Percentiles rank a stretch among this genome's conserved stretches.
Evolutionary conservation across 37 sponge, comb jelly and placozoan species (phyloP).

Genomic region (Ephydatia muelleri): DNA sequence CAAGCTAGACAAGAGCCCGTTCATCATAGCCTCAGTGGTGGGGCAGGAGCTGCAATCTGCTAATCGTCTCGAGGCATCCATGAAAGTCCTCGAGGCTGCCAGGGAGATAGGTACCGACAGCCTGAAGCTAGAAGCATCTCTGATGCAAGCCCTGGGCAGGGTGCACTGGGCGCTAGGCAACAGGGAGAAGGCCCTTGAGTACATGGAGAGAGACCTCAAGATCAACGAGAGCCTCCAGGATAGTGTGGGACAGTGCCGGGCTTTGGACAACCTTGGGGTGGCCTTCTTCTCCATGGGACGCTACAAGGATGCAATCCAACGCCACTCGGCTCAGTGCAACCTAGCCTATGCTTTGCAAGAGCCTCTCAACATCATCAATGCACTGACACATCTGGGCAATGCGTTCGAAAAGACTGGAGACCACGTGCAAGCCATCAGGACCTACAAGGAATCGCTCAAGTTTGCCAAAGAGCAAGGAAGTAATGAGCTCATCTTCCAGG

Average conservation of each 20-base stretch:
- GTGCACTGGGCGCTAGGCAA: slow-evolving; percentile 87
- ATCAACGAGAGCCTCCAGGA: slow-evolving; percentile 75
- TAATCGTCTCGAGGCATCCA: slow-evolving; percentile 44
- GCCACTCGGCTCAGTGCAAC: slow-evolving; percentile 69
- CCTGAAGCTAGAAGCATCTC: slow-evolving; percentile 81
- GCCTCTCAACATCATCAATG: slow-evolving; percentile 57
- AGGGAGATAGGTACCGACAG: slow-evolving; percentile 90
- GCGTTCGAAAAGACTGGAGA: slow-evolving; percentile 60
- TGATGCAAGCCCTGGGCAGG: slow-evolving; percentile 88
- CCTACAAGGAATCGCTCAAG: slow-evolving; percentile 79
- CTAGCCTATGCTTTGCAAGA: slow-evolving; percentile 59
- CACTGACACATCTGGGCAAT: slow-evolving; percentile 74
- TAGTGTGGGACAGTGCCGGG: slow-evolving; percentile 66
- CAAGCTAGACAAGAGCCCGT: slow-evolving; percentile 82
- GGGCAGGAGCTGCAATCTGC: slow-evolving; percentile 88
- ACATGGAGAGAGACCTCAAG: slow-evolving; percentile 82
- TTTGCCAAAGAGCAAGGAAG: slow-evolving; percentile 55
- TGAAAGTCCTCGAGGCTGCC: slow-evolving; percentile 86
- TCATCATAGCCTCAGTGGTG: slow-evolving; percentile 84
- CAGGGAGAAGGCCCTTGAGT: slow-evolving; percentile 68
- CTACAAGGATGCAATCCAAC: slow-evolving; percentile 64
- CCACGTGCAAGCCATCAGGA: slow-evolving; percentile 59
- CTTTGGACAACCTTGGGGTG: slow-evolving; percentile 74
- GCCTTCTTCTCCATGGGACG: slow-evolving; percentile 66
- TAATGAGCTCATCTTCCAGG: slow-evolving; percentile 46